Evolutionary conservation across 2,888 invertebrate genomes (phyloP), one percentile per base, ranked within the genome.

Genomic region (Parnassius mnemosyne): DNA sequence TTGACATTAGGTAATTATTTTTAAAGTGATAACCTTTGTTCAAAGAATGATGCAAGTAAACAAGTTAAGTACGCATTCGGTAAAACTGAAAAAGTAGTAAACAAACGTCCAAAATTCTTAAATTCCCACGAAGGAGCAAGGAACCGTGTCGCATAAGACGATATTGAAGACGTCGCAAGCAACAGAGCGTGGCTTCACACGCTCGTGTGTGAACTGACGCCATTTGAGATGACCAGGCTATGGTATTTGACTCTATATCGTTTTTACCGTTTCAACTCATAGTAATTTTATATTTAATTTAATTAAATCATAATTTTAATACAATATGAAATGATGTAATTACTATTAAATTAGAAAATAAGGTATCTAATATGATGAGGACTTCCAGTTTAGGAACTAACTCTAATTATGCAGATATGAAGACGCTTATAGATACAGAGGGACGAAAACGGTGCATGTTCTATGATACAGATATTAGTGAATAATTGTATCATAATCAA

Each of bases 131-230:
- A 50, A 67, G 44, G 64, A 52, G 65, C 76, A 72, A 70, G 72
- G 69, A 74, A 75, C 72, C 77, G 77, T 76, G 69, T 74, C 77
- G 72, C 69, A 73, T 72, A 73, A 76, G 76, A 77, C 76, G 76
- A 70, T 75, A 75, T 68, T 72, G 74, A 78, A 78, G 77, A 78
- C 77, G 74, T 69, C 66, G 69, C 63, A 66, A 25, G 56, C 75
- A 75, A 43, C 78, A 66, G 71, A 70, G 69, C 70, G 61, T 64
- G 69, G 55, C 75, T 78, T 78, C 76, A 73, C 77, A 78, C 74
- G 77, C 75, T 71, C 69, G 65, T 77, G 78, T 78, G 78, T 72
- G 78, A 78, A 75, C 68, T 52, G 12, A 51, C 44, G 57, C 62
- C 9, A 71, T 72, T 71, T 69, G 73, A 78, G 79, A 79, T 79